phyloP scores from a whole-genome alignment of 2,797 vertebrate species.

The Ciconia nigra region DNA sequence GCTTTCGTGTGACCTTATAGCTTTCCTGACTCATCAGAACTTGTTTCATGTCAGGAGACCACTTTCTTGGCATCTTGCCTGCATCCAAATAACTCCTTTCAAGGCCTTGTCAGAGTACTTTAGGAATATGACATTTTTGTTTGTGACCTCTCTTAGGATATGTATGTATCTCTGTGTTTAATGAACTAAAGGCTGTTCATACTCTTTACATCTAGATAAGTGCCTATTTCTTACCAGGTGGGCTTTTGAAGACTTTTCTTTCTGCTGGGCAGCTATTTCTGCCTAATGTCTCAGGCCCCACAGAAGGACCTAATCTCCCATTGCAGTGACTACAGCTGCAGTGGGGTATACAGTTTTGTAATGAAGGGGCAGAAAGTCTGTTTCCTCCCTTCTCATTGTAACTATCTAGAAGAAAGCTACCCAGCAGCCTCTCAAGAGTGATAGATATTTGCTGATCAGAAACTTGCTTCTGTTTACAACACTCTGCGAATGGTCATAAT shows the following conservation, averaged over 20 bases:
- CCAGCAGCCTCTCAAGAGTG: background rate
- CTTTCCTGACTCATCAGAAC: slow-evolving; percentile 21
- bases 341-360: background rate
- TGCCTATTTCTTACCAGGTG: background rate
- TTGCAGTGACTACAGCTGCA: background rate
- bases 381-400: background rate
- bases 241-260: background rate
- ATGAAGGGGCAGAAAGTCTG: background rate
- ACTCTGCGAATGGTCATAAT: background rate
- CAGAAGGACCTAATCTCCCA: background rate
- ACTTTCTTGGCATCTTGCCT: slow-evolving; percentile 3
- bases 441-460: background rate
- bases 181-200: background rate
- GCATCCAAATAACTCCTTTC: background rate
- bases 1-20: background rate
- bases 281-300: rapidly evolving
- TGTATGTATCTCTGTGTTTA: background rate
- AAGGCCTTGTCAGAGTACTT: background rate
- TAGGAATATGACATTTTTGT: background rate
- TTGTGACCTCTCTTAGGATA: background rate
- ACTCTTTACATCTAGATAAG: background rate
- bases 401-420: background rate
- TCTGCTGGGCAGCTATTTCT: background rate
- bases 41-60: slow-evolving; percentile 1
- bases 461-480: background rate